Evolutionary conservation across 1,140 invertebrate genomes (phyloP).

Genomic region (Drosophila ficusphila): DNA sequence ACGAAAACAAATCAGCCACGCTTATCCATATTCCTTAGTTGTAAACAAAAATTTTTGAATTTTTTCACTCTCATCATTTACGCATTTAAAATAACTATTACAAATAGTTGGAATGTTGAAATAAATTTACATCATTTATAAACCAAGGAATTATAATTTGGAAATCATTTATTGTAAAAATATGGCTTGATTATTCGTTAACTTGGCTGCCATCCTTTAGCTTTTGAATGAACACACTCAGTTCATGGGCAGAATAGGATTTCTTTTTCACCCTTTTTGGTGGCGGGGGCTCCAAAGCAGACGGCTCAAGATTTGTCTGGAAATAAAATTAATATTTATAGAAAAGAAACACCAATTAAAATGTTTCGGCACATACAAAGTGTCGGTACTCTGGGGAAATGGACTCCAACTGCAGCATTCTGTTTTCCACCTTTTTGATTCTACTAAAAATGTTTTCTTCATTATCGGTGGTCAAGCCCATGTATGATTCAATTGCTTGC

Average conservation of each 20-base stretch:
- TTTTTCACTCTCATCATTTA: constrained; percentile 50
- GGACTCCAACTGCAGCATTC: constrained; percentile 88
- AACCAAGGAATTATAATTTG: constrained; percentile 11
- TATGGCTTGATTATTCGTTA: neutral
- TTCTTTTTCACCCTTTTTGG: constrained; percentile 29
- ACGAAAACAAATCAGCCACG: constrained; percentile 34
- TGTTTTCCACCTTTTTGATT: constrained; percentile 88
- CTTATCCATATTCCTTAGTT: constrained; percentile 47
- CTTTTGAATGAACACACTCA: constrained; percentile 17
- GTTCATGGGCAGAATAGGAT: constrained; percentile 28
- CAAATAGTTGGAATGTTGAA: constrained; percentile 68
- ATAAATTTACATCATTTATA: constrained; percentile 55
- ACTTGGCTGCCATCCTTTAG: constrained; percentile 10
- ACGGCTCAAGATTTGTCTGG: constrained; percentile 30
- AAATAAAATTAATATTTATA: constrained; percentile 11
- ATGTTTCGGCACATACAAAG: constrained; percentile 85
- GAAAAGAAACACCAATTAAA: neutral
- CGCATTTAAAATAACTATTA: constrained; percentile 67
- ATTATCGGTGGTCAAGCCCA: constrained; percentile 75
- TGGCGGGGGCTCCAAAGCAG: neutral
- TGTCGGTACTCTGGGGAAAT: constrained; percentile 89
- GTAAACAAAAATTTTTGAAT: constrained; percentile 54
- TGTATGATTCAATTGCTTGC: constrained; percentile 53
- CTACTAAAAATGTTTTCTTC: constrained; percentile 87
- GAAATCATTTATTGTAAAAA: constrained; percentile 11